A percentile compares a stretch with the other conserved stretches of the same genome.
Conservation (phyloP, 2,797 vertebrate species). For the Bufotes viridis region DNA sequence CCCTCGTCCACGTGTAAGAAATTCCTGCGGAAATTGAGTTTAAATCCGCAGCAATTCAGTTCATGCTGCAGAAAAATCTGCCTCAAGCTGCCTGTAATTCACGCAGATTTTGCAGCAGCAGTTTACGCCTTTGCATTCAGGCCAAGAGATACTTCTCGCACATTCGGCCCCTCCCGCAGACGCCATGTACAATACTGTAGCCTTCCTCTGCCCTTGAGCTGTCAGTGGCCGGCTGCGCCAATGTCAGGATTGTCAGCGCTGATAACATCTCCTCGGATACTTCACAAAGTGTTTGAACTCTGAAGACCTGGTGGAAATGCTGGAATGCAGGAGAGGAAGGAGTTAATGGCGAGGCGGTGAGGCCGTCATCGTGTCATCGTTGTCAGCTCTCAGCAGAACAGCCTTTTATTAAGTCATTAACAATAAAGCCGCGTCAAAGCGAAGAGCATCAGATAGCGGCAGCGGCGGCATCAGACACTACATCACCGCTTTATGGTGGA, state of each 20-base stretch:
- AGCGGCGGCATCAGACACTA: constrained; percentile 51
- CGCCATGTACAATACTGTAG: neutral
- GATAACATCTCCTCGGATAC: neutral
- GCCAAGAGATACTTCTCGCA: neutral
- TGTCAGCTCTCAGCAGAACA: constrained; percentile 44
- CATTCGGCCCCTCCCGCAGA: neutral
- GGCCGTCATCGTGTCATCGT: constrained; percentile 31
- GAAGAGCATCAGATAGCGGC: constrained; percentile 37
- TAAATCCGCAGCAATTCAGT: too few relatives aligned
- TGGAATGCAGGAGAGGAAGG: neutral
- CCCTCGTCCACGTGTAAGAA: too few relatives aligned
- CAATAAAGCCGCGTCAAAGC: constrained; percentile 53
- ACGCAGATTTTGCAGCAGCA: too few relatives aligned
- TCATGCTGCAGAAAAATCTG: too few relatives aligned
- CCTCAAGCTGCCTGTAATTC: too few relatives aligned
- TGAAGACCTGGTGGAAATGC: neutral
- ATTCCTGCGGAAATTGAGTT: too few relatives aligned
- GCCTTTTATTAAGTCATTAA: constrained; percentile 62
- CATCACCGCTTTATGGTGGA: constrained; percentile 59
- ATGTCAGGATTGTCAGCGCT: neutral
- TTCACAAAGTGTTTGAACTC: neutral
- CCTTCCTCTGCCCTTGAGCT: neutral
- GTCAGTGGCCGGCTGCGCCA: too few relatives aligned
- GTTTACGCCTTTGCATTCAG: too few relatives aligned
- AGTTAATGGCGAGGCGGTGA: constrained; percentile 37